Evolutionary conservation across 2,888 invertebrate species (phyloP).

Genomic region (Cryptus viduatorius): DNA sequence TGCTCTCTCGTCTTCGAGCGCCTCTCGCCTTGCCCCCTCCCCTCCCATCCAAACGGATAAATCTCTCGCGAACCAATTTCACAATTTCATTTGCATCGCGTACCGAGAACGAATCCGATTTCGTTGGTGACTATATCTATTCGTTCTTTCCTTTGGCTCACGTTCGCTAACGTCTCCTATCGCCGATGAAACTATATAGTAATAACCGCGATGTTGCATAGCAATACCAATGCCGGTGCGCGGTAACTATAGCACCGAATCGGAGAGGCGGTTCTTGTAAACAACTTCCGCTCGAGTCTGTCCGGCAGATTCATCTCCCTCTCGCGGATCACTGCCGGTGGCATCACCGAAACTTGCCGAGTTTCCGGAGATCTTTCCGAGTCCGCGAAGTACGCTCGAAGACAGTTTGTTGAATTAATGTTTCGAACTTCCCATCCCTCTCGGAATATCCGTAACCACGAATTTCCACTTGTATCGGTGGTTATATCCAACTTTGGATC

Average conservation of each 20-base stretch:
- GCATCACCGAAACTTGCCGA: slow-evolving; percentile 39
- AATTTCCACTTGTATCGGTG: background rate
- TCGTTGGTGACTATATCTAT: slow-evolving; percentile 60
- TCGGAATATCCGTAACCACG: slow-evolving; percentile 34
- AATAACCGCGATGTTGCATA: background rate
- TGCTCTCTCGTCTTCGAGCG: slow-evolving; percentile 63
- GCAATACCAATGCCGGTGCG: background rate
- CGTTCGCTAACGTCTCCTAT: slow-evolving; percentile 8
- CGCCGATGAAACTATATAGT: background rate
- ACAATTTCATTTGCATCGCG: slow-evolving; percentile 81
- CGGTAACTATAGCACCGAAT: slow-evolving; percentile 41
- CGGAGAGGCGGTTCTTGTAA: slow-evolving; percentile 71
- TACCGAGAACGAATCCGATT: slow-evolving; percentile 76
- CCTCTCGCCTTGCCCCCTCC: slow-evolving; percentile 64
- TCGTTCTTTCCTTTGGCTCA: background rate
- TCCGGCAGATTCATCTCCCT: slow-evolving; percentile 15
- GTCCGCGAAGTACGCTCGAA: slow-evolving; percentile 13
- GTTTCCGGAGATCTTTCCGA: slow-evolving; percentile 36
- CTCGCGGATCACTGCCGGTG: slow-evolving; percentile 28
- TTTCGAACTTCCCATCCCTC: slow-evolving; percentile 5
- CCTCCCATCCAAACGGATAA: slow-evolving; percentile 78
- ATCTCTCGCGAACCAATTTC: slow-evolving; percentile 80
- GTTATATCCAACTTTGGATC: background rate
- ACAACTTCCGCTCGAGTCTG: slow-evolving; percentile 71
- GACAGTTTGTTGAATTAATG: slow-evolving; percentile 17